Evolutionary conservation across 23 tunicate genomes (phyloP).

Genomic region (Clavelina lepadiformis): DNA sequence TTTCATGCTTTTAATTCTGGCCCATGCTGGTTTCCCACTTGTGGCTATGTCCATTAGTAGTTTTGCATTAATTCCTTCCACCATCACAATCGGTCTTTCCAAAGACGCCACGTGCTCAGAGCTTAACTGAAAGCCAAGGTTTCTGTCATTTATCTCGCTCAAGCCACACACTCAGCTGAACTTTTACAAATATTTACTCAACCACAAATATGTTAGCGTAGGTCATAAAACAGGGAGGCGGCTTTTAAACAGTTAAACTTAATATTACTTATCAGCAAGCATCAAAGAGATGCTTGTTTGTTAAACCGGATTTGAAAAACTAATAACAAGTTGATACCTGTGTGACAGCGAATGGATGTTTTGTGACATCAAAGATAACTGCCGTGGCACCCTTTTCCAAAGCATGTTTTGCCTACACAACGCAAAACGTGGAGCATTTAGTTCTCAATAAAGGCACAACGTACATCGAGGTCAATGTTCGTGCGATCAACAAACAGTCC

Average conservation of each 20-base stretch:
- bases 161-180: neutral
- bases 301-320: too few relatives aligned
- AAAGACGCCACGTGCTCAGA: slow-evolving; percentile 10
- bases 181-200: too few relatives aligned
- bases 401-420: slow-evolving; percentile 41
- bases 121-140: slow-evolving; percentile 30
- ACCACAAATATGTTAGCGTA: too few relatives aligned
- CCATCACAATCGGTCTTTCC: slow-evolving; percentile 44
- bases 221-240: too few relatives aligned
- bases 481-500: too few relatives aligned
- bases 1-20: slow-evolving; percentile 25
- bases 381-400: slow-evolving; percentile 73
- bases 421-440: too few relatives aligned
- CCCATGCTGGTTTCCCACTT: slow-evolving; percentile 34
- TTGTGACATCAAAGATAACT: slow-evolving; percentile 55
- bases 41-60: slow-evolving; percentile 28
- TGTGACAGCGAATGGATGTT: slow-evolving; percentile 49
- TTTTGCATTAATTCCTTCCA: slow-evolving; percentile 31
- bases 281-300: too few relatives aligned
- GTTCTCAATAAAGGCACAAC: too few relatives aligned
- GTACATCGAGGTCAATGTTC: too few relatives aligned
- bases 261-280: too few relatives aligned
- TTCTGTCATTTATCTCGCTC: neutral
- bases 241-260: too few relatives aligned
- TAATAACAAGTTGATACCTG: too few relatives aligned